phyloP scores from a whole-genome alignment of 1,140 invertebrate species.

The Druon quercuslanigerum region DNA sequence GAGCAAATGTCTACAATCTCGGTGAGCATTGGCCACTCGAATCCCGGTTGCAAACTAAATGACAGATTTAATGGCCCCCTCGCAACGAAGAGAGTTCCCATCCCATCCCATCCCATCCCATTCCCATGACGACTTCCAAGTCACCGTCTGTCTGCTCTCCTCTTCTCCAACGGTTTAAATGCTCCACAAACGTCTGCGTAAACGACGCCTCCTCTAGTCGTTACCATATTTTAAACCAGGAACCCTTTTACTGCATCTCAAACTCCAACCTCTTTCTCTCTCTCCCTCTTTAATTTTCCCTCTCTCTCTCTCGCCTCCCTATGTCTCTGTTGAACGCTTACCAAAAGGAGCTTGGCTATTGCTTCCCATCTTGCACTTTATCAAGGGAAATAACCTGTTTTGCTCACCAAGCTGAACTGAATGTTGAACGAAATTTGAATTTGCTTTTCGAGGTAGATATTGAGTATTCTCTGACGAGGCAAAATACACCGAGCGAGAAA shows the following conservation, averaged over 20 bases:
- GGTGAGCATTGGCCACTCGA: constrained; percentile 75
- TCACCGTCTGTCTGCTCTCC: constrained; percentile 14
- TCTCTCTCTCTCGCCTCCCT: neutral
- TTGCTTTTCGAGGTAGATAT: neutral
- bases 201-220: constrained; percentile 32
- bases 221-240: constrained; percentile 37
- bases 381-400: neutral
- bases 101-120: constrained; percentile 47
- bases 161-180: constrained; percentile 36
- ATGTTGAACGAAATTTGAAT: constrained; percentile 23
- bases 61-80: constrained; percentile 50
- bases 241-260: constrained; percentile 7
- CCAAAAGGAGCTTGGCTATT: constrained; percentile 16
- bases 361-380: no score
- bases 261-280: neutral
- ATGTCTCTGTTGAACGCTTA: constrained; percentile 1
- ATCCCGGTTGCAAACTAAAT: constrained; percentile 41
- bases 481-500: constrained; percentile 35
- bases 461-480: neutral
- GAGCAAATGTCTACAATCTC: constrained; percentile 79
- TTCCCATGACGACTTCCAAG: constrained; percentile 43
- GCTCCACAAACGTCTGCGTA: constrained; percentile 41
- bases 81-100: constrained; percentile 40
- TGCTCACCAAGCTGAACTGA: constrained; percentile 12
- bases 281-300: no score